A percentile compares a stretch with the other conserved stretches of the same genome.
These are phyloP conservation scores for Sialia sialis DNA, from an alignment of 2,113 vertebrate genomes.

Conservation along the genomic window DNA sequence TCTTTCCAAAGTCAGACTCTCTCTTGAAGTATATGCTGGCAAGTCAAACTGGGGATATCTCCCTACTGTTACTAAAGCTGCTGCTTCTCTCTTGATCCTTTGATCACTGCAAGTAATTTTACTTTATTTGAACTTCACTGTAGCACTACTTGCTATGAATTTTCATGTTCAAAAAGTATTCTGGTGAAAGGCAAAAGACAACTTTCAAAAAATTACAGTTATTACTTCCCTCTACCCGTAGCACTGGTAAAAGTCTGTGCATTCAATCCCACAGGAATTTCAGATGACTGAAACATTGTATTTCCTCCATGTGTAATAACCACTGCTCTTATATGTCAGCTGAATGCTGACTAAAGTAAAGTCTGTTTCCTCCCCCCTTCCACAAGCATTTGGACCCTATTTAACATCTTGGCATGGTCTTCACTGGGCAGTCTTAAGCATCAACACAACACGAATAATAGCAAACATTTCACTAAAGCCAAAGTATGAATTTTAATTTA, in stretches of 20 bases:
- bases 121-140: background rate
- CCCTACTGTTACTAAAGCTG: background rate
- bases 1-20: background rate
- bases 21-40: background rate
- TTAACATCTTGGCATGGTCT: background rate
- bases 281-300: constrained; percentile 22
- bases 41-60: background rate
- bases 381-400: background rate
- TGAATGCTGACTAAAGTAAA: background rate
- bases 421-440: background rate
- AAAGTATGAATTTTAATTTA: background rate
- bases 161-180: background rate
- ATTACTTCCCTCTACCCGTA: background rate
- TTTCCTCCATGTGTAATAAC: background rate
- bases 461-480: background rate
- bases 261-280: background rate
- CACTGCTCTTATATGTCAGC: background rate
- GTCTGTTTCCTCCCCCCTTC: background rate
- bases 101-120: background rate
- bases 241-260: background rate
- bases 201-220: background rate
- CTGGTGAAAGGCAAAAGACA: background rate
- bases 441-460: background rate
- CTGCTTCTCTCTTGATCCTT: background rate
- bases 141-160: background rate